These are phyloP conservation scores for Axea sp. DNA, from an alignment of 2,888 invertebrate genomes.

Conservation along the genomic window DNA sequence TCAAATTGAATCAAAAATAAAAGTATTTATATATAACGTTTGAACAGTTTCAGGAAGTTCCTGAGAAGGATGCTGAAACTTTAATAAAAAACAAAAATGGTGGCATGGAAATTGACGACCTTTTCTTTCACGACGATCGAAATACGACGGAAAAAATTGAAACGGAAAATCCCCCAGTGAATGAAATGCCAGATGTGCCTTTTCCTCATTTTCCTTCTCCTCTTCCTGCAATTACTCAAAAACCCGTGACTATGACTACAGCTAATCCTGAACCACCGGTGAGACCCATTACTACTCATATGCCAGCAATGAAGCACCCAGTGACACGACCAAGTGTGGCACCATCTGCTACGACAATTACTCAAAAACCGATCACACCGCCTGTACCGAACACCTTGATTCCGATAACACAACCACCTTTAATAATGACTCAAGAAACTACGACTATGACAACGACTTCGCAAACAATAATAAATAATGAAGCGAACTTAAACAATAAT, in stretches of 20 bases:
- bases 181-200: no score
- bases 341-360: constrained; percentile 30
- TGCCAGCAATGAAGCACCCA: not conserved
- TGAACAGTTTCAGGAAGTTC: no score
- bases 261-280: not conserved
- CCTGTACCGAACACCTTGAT: constrained; percentile 1
- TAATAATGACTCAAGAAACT: not conserved
- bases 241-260: constrained; percentile 1
- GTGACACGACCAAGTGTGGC: constrained; percentile 24
- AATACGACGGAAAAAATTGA: constrained; percentile 15
- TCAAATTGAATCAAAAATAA: no score
- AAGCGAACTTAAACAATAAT: constrained; percentile 23
- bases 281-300: constrained; percentile 1
- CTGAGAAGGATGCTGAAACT: no score
- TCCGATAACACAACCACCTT: constrained; percentile 20
- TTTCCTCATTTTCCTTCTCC: not conserved
- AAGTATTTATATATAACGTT: no score
- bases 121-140: constrained; percentile 8
- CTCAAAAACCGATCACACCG: constrained; percentile 22
- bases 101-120: no score
- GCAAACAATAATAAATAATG: constrained; percentile 23
- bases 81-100: no score
- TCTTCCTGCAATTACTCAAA: not conserved
- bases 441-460: not conserved
- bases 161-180: constrained; percentile 15